Evolutionary conservation across 2,888 invertebrate species (phyloP), one percentile per base, ranked within the genome.

Genomic region (Ceriagrion tenellum): DNA sequence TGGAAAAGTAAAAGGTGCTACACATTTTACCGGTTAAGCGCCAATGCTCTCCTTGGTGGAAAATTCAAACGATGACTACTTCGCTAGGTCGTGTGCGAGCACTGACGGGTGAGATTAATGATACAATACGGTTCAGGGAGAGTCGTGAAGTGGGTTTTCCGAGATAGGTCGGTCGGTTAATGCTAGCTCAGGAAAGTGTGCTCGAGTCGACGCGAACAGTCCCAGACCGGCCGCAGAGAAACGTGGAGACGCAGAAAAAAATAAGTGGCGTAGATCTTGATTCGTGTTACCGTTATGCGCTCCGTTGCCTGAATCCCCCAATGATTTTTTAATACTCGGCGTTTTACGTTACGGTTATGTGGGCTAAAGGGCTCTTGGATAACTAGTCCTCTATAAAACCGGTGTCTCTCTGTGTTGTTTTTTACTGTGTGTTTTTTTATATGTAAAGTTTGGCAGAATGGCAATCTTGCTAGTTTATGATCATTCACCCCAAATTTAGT

Each of bases 271-370:
- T 81, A 81, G 81, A 81, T 81, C 81, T 81, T 81, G 81, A 81
- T 81, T 81, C 81, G 13, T 30, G 30, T 81, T 81, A 30, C 81
- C 81, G 81, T 81, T 81, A 81, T 18, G 81, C 81, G 81, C 35
- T 81, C 81, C 81, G 81, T 81, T 81, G 81, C 81, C 81, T 81
- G 81, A 18, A 81, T 81, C 81, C n/a, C 81, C 81, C 23, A 81
- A 26, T 81, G 81, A 35, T 81, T 81, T 81, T 81, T 81, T 35
- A 30, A 81, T 35, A 81, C 35, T 35, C 35, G 35, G 13, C 30
- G 35, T 35, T 81, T 81, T 81, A 81, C 35, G 81, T 35, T 81
- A 81, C 81, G 81, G 81, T 81, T 81, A 81, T 81, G 30, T 81
- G 81, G 35, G 35, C 35, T 81, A 81, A 16, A 35, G 35, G 81